phyloP scores from a whole-genome alignment of 2,888 invertebrate genomes.

The Andrena bucephala region DNA sequence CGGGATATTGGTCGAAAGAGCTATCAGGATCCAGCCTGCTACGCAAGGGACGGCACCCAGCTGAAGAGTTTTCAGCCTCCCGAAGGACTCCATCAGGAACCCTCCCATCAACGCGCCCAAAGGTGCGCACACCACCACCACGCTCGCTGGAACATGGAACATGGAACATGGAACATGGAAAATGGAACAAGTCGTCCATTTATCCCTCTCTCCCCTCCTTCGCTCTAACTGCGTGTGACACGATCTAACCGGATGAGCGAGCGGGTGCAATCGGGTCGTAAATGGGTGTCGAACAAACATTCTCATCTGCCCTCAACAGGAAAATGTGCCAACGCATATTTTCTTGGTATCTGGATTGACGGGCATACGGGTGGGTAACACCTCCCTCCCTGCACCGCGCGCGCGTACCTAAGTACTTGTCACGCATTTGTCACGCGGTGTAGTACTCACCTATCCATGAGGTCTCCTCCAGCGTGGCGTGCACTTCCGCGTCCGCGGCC shows the following conservation, averaged over 20 bases:
- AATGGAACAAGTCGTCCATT: conserved; percentile 1
- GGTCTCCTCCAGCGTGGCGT: conserved; percentile 83
- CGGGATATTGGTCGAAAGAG: conserved; percentile 85
- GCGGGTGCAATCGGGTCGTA: not conserved
- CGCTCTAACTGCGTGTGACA: not conserved
- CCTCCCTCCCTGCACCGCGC: no score
- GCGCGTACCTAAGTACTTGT: no score
- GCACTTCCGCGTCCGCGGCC: conserved; percentile 76
- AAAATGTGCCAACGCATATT: no score
- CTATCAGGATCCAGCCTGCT: conserved; percentile 87
- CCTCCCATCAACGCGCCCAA: conserved; percentile 86
- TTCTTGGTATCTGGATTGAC: no score
- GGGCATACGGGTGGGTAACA: no score
- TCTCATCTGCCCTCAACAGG: not conserved
- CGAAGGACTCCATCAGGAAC: conserved; percentile 87
- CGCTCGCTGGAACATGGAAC: conserved; percentile 85
- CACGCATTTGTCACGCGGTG: not conserved
- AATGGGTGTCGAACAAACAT: not conserved
- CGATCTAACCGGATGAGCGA: no score
- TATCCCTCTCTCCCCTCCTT: not conserved
- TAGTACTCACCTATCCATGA: conserved; percentile 86
- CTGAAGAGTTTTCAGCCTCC: conserved; percentile 87
- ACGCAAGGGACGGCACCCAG: conserved; percentile 86
- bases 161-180: conserved; percentile 81
- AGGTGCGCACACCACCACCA: conserved; percentile 87